phyloP scores from a whole-genome alignment of 2,888 invertebrate genomes.

The Ophioninae sp. region DNA sequence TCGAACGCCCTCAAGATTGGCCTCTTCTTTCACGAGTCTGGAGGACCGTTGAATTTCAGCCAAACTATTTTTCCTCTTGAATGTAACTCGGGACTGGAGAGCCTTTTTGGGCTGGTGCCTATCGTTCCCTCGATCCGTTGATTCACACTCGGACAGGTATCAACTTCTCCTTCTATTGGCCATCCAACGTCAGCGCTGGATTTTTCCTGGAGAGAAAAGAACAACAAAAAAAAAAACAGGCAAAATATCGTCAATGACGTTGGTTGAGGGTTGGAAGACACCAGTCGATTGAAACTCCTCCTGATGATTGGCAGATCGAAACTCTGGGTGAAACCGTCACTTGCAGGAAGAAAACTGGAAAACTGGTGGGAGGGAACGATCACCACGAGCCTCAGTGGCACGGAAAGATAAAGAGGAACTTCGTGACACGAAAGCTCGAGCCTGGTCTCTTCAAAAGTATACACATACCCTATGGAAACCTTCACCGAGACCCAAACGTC shows the following conservation, averaged over 20 bases:
- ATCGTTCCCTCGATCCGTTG: constrained; percentile 60
- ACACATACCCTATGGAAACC: constrained; percentile 24
- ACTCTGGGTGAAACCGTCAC: constrained; percentile 56
- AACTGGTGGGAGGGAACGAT: constrained; percentile 10
- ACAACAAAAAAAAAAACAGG: no score
- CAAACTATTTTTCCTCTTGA: constrained; percentile 37
- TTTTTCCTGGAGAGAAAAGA: not conserved
- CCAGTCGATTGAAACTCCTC: constrained; percentile 57
- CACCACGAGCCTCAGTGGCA: constrained; percentile 65
- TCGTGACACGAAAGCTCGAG: constrained; percentile 70
- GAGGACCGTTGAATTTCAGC: constrained; percentile 50
- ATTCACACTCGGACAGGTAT: constrained; percentile 25
- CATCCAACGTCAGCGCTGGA: not conserved
- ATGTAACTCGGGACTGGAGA: constrained; percentile 24
- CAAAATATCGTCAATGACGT: constrained; percentile 15
- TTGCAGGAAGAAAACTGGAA: constrained; percentile 27
- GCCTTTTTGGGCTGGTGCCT: constrained; percentile 62
- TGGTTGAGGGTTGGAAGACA: constrained; percentile 23
- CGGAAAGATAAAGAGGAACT: constrained; percentile 74
- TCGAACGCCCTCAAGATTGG: not conserved
- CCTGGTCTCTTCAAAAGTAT: constrained; percentile 41
- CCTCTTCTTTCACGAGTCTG: constrained; percentile 29
- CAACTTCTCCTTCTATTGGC: constrained; percentile 19
- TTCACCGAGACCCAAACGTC: constrained; percentile 36
- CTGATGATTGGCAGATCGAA: constrained; percentile 66